A percentile compares a stretch with the other conserved stretches of the same genome.
phyloP scores from a whole-genome alignment of 2,797 vertebrate species.

The Crocodylus rhombifer region DNA sequence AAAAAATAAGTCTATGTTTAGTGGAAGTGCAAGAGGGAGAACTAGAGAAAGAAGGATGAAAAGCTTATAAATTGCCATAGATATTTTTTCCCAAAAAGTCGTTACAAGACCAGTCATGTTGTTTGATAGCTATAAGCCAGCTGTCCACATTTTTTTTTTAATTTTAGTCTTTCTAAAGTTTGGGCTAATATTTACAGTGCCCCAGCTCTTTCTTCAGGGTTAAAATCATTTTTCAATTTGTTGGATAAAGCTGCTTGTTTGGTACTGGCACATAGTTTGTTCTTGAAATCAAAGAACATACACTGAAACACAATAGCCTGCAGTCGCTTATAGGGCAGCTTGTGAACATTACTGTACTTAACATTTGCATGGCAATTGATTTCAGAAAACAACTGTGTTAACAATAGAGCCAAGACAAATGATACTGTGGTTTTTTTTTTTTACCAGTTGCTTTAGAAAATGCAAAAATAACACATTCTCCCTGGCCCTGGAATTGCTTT shows the following conservation, averaged over 20 bases:
- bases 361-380: background rate
- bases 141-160: background rate
- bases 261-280: background rate
- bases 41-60: background rate
- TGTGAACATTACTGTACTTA: background rate
- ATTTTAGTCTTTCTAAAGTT: background rate
- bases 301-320: background rate
- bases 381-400: background rate
- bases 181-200: background rate
- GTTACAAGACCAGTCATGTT: background rate
- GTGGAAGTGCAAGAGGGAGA: background rate
- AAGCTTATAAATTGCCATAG: background rate
- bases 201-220: background rate
- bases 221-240: background rate
- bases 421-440: background rate
- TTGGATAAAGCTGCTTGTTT: background rate
- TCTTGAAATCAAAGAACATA: background rate
- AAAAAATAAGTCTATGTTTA: conserved; percentile 28
- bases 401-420: background rate
- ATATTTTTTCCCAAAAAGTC: background rate
- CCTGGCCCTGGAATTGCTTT: conserved; percentile 3
- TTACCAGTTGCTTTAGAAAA: conserved; percentile 8
- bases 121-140: background rate
- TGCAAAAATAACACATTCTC: background rate
- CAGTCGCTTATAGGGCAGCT: rapidly evolving